phyloP scores from a whole-genome alignment of 1,140 invertebrate genomes.

The Cryptotermes secundus region DNA sequence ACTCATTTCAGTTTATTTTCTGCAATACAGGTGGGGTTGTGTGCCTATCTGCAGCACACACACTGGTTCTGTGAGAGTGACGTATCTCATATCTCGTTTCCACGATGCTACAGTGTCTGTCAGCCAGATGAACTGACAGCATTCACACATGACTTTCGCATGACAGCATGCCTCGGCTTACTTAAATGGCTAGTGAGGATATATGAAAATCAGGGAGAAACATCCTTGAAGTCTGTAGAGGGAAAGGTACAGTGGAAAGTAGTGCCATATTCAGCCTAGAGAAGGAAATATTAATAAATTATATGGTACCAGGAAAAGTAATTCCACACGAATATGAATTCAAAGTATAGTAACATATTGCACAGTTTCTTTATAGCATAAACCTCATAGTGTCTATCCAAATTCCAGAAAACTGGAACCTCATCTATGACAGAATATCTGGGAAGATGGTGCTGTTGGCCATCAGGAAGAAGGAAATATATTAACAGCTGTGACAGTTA shows the following conservation, averaged over 20 bases:
- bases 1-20: not conserved
- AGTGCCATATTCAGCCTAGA: not conserved
- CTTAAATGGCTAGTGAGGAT: slow-evolving; percentile 71
- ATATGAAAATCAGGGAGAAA: slow-evolving; percentile 57
- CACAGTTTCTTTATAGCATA: not conserved
- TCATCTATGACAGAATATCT: too few species aligned
- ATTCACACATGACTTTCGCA: slow-evolving; percentile 86
- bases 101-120: slow-evolving; percentile 83
- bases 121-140: slow-evolving; percentile 83
- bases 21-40: slow-evolving; percentile 62
- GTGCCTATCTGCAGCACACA: slow-evolving; percentile 77
- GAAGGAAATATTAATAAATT: not conserved
- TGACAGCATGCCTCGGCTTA: slow-evolving; percentile 82
- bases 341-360: not conserved
- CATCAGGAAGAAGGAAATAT: too few species aligned
- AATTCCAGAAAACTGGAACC: too few species aligned
- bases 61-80: slow-evolving; percentile 86
- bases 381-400: too few species aligned
- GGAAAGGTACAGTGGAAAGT: slow-evolving; percentile 55
- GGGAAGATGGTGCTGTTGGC: too few species aligned
- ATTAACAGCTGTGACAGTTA: too few species aligned
- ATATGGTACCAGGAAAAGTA: not conserved
- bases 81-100: slow-evolving; percentile 77
- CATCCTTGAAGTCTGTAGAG: slow-evolving; percentile 54
- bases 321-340: not conserved